Percentiles rank a stretch among this genome's conserved stretches.
Conservation (phyloP, 2,113 vertebrate species). For the Chaetorhynchus papuensis region DNA sequence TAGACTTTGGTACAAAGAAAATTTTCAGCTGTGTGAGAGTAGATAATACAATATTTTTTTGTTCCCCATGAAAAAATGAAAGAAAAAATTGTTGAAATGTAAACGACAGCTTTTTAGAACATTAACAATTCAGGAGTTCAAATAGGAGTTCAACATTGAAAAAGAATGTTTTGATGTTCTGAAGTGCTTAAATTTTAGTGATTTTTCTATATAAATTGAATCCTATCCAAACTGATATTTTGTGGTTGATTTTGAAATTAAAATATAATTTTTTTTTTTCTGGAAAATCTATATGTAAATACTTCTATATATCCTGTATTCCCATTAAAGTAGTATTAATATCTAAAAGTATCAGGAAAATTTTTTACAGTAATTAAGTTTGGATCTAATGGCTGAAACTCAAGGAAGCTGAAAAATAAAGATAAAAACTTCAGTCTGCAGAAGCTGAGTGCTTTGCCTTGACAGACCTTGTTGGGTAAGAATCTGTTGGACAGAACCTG, state of each 20-base stretch:
- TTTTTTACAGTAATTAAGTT: not conserved
- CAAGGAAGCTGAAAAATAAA: not conserved
- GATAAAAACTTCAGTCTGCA: not conserved
- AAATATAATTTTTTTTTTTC: not conserved
- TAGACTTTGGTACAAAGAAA: not conserved
- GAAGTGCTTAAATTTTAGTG: not conserved
- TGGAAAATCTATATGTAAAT: not conserved
- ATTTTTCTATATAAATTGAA: not conserved
- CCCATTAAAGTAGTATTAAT: not conserved
- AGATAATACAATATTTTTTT: not conserved
- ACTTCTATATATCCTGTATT: not conserved
- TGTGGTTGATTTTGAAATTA: not conserved
- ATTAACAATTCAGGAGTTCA: not conserved
- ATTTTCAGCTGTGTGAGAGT: not conserved
- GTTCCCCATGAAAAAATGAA: not conserved
- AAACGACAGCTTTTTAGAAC: not conserved
- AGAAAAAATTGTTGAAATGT: not conserved
- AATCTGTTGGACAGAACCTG: not conserved
- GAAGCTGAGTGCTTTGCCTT: not conserved
- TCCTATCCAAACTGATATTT: not conserved
- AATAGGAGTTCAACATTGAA: not conserved
- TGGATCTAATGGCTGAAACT: not conserved
- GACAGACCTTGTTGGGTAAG: not conserved
- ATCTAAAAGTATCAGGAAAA: not conserved
- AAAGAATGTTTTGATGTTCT: not conserved